Percentiles rank a stretch among this genome's conserved stretches.
Conservation (phyloP, 1,140 invertebrate species). For the Euwallacea similis region DNA sequence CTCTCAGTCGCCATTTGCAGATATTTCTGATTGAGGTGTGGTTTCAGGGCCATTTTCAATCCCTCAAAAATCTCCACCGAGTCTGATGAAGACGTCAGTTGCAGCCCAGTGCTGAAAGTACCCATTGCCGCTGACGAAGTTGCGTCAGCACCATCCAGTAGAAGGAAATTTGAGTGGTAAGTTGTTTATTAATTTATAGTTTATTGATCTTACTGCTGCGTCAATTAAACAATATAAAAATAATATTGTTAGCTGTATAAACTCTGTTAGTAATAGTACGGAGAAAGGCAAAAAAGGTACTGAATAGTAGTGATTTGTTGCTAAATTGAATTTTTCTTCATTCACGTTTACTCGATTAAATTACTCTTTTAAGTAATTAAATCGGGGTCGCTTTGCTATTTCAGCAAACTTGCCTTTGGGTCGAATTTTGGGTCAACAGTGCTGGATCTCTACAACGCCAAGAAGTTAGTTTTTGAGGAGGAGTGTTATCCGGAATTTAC, state of each 20-base stretch:
- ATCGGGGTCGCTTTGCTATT: background rate
- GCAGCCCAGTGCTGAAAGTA: background rate
- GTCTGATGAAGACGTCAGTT: slow-evolving; percentile 3
- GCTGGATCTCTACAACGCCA: slow-evolving; percentile 15
- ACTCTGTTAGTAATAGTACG: no score
- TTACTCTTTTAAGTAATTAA: no score
- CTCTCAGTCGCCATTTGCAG: no score
- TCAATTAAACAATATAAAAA: no score
- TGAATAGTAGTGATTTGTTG: no score
- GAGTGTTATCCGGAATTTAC: background rate
- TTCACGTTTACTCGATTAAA: background rate
- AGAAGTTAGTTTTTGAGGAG: slow-evolving; percentile 18
- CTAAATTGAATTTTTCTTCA: background rate
- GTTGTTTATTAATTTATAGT: background rate
- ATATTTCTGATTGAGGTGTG: no score
- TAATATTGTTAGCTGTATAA: no score
- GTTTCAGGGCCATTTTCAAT: slow-evolving; percentile 15
- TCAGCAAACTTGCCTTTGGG: slow-evolving; percentile 8
- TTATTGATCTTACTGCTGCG: no score
- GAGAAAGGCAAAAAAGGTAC: no score
- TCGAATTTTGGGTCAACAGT: slow-evolving; percentile 12
- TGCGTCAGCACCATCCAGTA: background rate
- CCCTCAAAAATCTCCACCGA: slow-evolving; percentile 4
- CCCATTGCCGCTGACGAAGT: background rate
- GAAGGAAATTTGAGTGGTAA: slow-evolving; percentile 18